These are phyloP conservation scores for Nemoura dubitans DNA, from an alignment of 2,888 invertebrate species.

Conservation along the genomic window DNA sequence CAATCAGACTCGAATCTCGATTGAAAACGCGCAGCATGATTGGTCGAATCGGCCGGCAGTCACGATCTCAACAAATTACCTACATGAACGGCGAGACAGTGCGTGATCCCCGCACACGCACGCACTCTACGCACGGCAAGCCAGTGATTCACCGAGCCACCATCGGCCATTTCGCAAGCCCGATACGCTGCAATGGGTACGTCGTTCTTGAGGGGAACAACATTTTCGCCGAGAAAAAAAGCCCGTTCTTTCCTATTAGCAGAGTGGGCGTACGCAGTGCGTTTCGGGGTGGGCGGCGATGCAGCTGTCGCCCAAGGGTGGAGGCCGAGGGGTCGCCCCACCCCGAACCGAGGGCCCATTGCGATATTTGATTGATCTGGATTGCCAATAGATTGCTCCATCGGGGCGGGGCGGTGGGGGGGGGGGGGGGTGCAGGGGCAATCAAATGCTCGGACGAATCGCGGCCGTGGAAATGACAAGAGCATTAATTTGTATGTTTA, in stretches of 20 bases:
- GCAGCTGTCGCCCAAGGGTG: slow-evolving; percentile 19
- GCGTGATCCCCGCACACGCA: no score
- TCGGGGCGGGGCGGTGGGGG: not conserved
- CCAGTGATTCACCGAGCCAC: no score
- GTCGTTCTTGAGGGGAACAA: no score
- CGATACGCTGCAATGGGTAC: no score
- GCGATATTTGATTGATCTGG: slow-evolving; percentile 23
- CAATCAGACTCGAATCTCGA: no score
- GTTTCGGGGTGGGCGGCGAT: slow-evolving; percentile 10
- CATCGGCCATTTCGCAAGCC: no score
- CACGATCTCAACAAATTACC: no score
- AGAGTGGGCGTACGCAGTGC: not conserved
- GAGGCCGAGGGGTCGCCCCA: not conserved
- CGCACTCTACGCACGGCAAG: no score
- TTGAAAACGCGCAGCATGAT: no score
- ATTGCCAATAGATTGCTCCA: slow-evolving; percentile 24
- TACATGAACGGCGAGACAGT: no score
- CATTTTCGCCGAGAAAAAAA: no score
- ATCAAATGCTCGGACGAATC: not conserved
- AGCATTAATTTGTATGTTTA: not conserved
- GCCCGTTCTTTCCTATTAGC: slow-evolving; percentile 15
- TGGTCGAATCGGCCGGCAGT: no score
- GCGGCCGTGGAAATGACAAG: not conserved
- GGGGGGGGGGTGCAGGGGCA: not conserved
- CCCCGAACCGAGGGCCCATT: not conserved